These are phyloP conservation scores for Grallaria varia DNA, from an alignment of 2,113 vertebrate genomes.

Conservation along the genomic window DNA sequence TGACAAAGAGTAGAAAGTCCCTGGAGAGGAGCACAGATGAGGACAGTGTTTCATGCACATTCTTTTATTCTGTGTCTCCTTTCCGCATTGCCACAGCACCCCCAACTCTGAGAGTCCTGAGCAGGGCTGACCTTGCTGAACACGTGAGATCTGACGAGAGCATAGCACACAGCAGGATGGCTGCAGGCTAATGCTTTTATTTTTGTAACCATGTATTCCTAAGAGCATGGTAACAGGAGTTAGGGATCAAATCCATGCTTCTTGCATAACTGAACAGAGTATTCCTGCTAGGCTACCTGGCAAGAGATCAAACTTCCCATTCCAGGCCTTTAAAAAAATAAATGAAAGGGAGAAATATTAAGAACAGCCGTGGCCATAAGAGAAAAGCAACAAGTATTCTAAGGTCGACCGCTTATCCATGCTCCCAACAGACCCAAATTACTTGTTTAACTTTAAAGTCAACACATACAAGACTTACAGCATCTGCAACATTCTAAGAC, in stretches of 20 bases:
- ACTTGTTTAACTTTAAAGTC: background rate
- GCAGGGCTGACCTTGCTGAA: background rate
- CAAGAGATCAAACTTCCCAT: constrained; percentile 25
- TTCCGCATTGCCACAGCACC: background rate
- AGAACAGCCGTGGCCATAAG: background rate
- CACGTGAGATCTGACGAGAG: background rate
- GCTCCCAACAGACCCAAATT: background rate
- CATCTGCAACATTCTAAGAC: background rate
- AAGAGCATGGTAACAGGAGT: background rate
- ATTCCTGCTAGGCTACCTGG: background rate
- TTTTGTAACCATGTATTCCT: background rate
- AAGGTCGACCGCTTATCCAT: background rate
- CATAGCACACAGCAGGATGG: background rate
- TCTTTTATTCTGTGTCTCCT: background rate
- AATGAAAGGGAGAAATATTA: background rate
- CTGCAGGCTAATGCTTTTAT: constrained; percentile 49
- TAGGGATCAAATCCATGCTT: constrained; percentile 21
- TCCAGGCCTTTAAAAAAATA: background rate
- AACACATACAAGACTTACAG: background rate
- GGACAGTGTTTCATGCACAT: background rate
- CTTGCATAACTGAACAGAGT: background rate
- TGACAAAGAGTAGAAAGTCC: background rate
- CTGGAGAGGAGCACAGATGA: background rate
- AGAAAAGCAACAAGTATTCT: constrained; percentile 2
- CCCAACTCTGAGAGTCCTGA: background rate